Conservation (phyloP, 2,888 invertebrate genomes). For the Andrena praecox region DNA sequence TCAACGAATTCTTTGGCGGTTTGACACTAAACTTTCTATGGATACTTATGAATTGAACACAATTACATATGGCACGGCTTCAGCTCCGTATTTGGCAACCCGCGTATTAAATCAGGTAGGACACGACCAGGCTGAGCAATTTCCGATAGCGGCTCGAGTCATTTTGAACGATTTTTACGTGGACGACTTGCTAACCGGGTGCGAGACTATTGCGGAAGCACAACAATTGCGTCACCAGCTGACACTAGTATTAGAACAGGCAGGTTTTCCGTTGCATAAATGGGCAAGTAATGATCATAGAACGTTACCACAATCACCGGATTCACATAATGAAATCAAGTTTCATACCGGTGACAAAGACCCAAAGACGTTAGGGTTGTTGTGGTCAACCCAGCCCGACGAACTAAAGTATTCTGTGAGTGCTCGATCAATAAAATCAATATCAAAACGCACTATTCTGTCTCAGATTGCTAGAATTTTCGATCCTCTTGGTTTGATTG, state of each 20-base stretch:
- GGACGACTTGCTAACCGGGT: slow-evolving; percentile 19
- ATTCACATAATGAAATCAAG: not conserved
- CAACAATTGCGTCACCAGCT: not conserved
- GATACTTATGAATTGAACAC: slow-evolving; percentile 7
- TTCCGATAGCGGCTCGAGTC: not conserved
- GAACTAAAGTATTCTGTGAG: not conserved
- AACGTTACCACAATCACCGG: too few relatives aligned
- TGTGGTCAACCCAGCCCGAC: not conserved
- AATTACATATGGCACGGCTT: slow-evolving; percentile 16
- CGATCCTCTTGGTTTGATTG: slow-evolving; percentile 12
- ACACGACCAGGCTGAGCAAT: not conserved
- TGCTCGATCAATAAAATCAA: not conserved
- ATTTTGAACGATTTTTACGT: slow-evolving; percentile 19
- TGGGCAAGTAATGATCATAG: not conserved
- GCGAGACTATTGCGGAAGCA: not conserved
- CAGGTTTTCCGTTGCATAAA: not conserved
- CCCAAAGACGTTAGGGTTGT: not conserved
- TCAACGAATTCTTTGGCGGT: slow-evolving; percentile 11
- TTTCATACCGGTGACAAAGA: not conserved
- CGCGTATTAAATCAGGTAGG: not conserved
- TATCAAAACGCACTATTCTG: not conserved
- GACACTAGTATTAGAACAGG: not conserved
- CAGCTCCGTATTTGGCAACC: slow-evolving; percentile 12
- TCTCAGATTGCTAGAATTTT: slow-evolving; percentile 3
- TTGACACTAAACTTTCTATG: not conserved